A percentile compares a stretch with the other conserved stretches of the same genome.
Evolutionary conservation across 2,888 invertebrate genomes (phyloP).

Genomic region (Oxytorus armatus): DNA sequence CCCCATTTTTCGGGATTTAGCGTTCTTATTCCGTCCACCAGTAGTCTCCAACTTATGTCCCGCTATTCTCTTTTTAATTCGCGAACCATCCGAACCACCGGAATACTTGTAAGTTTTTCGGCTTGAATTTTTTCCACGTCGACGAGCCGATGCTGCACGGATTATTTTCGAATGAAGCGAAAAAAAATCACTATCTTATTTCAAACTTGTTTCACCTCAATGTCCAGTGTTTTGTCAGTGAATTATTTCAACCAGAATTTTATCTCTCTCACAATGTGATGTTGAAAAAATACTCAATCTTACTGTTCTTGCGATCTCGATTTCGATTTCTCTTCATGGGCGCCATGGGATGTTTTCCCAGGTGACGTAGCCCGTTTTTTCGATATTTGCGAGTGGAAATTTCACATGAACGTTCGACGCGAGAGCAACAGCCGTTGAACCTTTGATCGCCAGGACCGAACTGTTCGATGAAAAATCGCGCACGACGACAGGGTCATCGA

Average conservation of each 20-base stretch:
- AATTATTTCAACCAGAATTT: background rate
- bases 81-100: slow-evolving; percentile 46
- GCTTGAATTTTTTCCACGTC: slow-evolving; percentile 52
- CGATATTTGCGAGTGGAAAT: slow-evolving; percentile 14
- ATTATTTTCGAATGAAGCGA: slow-evolving; percentile 27
- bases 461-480: slow-evolving; percentile 12
- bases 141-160: slow-evolving; percentile 46
- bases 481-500: slow-evolving; percentile 25
- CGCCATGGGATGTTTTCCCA: slow-evolving; percentile 53
- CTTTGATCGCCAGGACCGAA: background rate
- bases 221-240: background rate
- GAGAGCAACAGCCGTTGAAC: background rate
- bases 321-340: slow-evolving; percentile 63
- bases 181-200: slow-evolving; percentile 1
- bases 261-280: background rate
- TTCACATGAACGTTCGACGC: slow-evolving; percentile 28
- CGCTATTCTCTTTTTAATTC: slow-evolving; percentile 40
- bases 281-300: background rate
- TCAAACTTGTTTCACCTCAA: background rate
- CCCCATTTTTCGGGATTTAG: slow-evolving; percentile 47
- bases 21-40: slow-evolving; percentile 15
- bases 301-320: slow-evolving; percentile 55
- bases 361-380: slow-evolving; percentile 14
- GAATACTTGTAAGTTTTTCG: slow-evolving; percentile 49
- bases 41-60: slow-evolving; percentile 37